phyloP scores from a whole-genome alignment of 1,140 invertebrate genomes.

The Drosophila nikananu region DNA sequence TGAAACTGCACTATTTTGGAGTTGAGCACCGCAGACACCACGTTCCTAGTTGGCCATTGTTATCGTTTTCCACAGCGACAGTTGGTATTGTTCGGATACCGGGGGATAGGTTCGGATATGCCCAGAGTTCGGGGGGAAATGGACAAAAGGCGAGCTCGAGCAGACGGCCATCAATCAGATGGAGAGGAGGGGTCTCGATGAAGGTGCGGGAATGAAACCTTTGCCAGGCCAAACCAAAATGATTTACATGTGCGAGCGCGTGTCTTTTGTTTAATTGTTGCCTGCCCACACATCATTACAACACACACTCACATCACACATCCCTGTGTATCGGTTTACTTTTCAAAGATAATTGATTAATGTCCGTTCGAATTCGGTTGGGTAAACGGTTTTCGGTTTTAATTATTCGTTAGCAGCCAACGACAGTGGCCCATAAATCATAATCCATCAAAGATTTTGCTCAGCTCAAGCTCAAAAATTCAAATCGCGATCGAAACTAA shows the following conservation, averaged over 20 bases:
- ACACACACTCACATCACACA: conserved; percentile 42
- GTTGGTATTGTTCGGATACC: conserved; percentile 57
- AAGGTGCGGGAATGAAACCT: conserved; percentile 39
- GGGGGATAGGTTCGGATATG: conserved; percentile 29
- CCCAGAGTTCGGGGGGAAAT: not conserved
- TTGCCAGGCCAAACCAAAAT: conserved; percentile 56
- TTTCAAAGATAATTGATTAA: conserved; percentile 79
- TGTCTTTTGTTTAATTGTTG: conserved; percentile 84
- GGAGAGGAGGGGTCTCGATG: conserved; percentile 4
- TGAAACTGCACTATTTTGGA: conserved; percentile 54
- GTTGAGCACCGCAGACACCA: not conserved
- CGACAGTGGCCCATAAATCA: conserved; percentile 75
- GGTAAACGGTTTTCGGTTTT: conserved; percentile 71
- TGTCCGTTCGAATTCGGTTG: conserved; percentile 42
- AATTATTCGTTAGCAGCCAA: conserved; percentile 76
- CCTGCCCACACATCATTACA: conserved; percentile 71
- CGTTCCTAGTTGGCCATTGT: conserved; percentile 50
- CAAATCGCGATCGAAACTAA: conserved; percentile 69
- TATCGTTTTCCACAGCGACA: conserved; percentile 53
- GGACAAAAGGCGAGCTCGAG: conserved; percentile 53
- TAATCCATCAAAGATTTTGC: conserved; percentile 82
- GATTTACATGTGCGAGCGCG: conserved; percentile 78
- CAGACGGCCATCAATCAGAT: conserved; percentile 71
- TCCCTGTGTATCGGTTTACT: conserved; percentile 53
- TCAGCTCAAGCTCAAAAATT: conserved; percentile 46